Evolutionary conservation across 2,797 vertebrate species (phyloP).

Genomic region (Hybognathus amarus): DNA sequence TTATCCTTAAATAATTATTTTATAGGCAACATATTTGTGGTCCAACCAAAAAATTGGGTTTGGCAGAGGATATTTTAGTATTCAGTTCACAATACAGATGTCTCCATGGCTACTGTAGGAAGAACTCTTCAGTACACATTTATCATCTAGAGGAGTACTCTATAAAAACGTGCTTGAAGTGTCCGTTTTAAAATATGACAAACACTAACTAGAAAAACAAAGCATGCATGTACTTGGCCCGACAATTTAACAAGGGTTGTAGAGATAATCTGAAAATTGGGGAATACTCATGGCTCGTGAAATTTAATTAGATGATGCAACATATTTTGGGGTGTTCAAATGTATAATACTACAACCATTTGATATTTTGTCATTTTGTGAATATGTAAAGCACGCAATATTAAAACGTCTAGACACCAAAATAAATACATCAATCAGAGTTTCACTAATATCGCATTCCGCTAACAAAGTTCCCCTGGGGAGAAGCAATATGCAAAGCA

Average conservation of each 20-base stretch:
- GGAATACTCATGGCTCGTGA: not conserved
- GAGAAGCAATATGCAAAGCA: conserved; percentile 37
- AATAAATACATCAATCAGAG: conserved; percentile 37
- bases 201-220: not conserved
- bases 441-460: conserved; percentile 12
- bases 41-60: conserved; percentile 40
- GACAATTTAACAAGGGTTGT: not conserved
- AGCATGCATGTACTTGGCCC: too few relatives aligned
- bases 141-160: conserved; percentile 43
- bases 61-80: conserved; percentile 45
- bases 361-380: not conserved
- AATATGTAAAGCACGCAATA: conserved; percentile 3
- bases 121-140: conserved; percentile 52
- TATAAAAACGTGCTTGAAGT: too few relatives aligned
- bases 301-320: not conserved
- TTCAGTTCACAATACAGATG: conserved; percentile 52
- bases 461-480: conserved; percentile 23
- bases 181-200: not conserved
- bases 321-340: not conserved
- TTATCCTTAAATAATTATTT: conserved; percentile 8
- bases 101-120: conserved; percentile 57
- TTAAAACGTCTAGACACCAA: conserved; percentile 5
- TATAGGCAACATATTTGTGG: conserved; percentile 17
- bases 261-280: not conserved
- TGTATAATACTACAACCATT: not conserved